Conservation (phyloP, 2,797 vertebrate species). For the Phyllotis vaccarum region DNA sequence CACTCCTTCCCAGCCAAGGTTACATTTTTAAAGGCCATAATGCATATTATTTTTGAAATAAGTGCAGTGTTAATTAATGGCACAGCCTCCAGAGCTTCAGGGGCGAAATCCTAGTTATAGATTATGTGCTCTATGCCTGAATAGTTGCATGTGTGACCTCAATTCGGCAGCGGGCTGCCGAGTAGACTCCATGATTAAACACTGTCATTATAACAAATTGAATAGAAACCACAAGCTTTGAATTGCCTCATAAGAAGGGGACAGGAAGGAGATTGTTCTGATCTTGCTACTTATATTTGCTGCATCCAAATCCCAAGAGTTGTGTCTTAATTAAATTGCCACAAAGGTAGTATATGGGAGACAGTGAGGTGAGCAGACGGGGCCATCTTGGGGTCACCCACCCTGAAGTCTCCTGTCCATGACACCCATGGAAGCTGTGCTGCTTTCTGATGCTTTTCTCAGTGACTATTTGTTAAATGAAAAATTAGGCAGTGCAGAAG, state of each 20-base stretch:
- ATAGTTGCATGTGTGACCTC: conserved; percentile 89
- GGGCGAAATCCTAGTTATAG: conserved; percentile 87
- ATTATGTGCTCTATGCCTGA: conserved; percentile 89
- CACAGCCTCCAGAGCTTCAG: conserved; percentile 84
- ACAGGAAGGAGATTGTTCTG: conserved; percentile 86
- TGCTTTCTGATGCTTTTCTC: conserved; percentile 65
- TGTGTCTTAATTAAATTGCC: conserved; percentile 90
- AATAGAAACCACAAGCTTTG: conserved; percentile 87
- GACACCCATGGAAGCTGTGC: conserved; percentile 59
- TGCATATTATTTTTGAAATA: conserved; percentile 81
- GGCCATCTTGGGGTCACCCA: conserved; percentile 73
- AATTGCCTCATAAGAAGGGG: conserved; percentile 88
- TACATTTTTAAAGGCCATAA: conserved; percentile 81
- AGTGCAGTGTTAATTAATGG: conserved; percentile 89
- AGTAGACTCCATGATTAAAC: conserved; percentile 89
- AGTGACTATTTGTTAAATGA: neutral
- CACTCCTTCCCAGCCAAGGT: conserved; percentile 77
- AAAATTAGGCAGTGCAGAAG: neutral
- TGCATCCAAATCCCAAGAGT: conserved; percentile 80
- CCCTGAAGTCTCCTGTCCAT: conserved; percentile 53
- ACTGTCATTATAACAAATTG: conserved; percentile 92
- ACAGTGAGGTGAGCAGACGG: conserved; percentile 74
- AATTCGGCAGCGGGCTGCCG: conserved; percentile 85
- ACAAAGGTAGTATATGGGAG: conserved; percentile 78
- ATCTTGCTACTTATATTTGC: conserved; percentile 86